phyloP scores from a whole-genome alignment of 2,888 invertebrate species.

The Mystacides longicornis region DNA sequence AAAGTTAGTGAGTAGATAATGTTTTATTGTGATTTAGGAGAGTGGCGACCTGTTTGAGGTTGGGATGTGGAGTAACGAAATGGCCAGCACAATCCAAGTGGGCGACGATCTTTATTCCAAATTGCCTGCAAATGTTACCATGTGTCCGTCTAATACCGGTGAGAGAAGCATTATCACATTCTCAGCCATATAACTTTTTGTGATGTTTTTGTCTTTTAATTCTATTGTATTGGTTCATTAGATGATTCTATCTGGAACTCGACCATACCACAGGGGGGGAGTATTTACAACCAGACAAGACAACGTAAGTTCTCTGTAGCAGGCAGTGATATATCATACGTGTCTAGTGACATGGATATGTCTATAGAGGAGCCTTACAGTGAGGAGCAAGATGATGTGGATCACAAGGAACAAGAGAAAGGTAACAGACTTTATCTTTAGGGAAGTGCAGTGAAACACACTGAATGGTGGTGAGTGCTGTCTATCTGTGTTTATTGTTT shows the following conservation, averaged over 20 bases:
- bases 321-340: conserved; percentile 43
- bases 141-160: conserved; percentile 51
- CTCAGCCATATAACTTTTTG: no score
- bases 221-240: not conserved
- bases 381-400: conserved; percentile 40
- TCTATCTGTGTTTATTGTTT: not conserved
- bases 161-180: conserved; percentile 21
- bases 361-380: conserved; percentile 40
- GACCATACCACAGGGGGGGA: no score
- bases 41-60: conserved; percentile 65
- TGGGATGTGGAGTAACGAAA: conserved; percentile 88
- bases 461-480: not conserved
- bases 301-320: conserved; percentile 37
- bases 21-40: conserved; percentile 9
- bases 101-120: no score
- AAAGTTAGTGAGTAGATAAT: not conserved
- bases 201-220: no score
- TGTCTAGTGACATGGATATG: conserved; percentile 49
- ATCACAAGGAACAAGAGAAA: conserved; percentile 29
- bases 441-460: not conserved
- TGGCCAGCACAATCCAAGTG: conserved; percentile 59
- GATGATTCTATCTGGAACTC: conserved; percentile 45
- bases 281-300: conserved; percentile 25
- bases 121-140: conserved; percentile 53
- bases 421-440: conserved; percentile 24